phyloP scores from a whole-genome alignment of 2,888 invertebrate species.

The Epistrophella euchroma region DNA sequence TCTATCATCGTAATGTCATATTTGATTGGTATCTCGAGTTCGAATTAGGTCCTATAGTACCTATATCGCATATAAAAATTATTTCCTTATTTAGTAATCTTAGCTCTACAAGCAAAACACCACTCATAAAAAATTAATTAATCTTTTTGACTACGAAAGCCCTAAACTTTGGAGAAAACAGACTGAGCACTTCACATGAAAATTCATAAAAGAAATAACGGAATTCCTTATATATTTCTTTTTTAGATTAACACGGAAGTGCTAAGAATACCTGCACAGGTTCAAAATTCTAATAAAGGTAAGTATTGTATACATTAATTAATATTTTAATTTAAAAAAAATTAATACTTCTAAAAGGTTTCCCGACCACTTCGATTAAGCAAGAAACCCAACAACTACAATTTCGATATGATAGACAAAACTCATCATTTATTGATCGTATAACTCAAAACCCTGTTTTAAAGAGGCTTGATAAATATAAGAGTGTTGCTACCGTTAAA shows the following conservation, averaged over 20 bases:
- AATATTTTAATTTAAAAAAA: not conserved
- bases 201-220: not conserved
- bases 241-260: conserved; percentile 17
- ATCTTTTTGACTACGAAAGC: no score
- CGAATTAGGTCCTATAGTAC: no score
- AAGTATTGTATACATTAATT: not conserved
- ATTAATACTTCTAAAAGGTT: not conserved
- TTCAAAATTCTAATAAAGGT: not conserved
- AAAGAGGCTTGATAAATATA: conserved; percentile 42
- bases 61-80: no score
- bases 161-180: not conserved
- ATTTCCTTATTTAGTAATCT: no score
- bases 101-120: no score
- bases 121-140: no score
- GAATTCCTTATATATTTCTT: not conserved
- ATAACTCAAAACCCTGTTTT: conserved; percentile 23
- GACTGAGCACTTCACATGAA: not conserved
- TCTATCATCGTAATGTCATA: no score
- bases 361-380: not conserved
- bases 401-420: conserved; percentile 7
- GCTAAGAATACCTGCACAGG: not conserved
- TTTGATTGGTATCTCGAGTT: no score
- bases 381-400: conserved; percentile 4
- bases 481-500: conserved; percentile 60
- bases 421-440: conserved; percentile 14